Conservation (phyloP, 2,888 invertebrate genomes). For the Julus scandinavius region DNA sequence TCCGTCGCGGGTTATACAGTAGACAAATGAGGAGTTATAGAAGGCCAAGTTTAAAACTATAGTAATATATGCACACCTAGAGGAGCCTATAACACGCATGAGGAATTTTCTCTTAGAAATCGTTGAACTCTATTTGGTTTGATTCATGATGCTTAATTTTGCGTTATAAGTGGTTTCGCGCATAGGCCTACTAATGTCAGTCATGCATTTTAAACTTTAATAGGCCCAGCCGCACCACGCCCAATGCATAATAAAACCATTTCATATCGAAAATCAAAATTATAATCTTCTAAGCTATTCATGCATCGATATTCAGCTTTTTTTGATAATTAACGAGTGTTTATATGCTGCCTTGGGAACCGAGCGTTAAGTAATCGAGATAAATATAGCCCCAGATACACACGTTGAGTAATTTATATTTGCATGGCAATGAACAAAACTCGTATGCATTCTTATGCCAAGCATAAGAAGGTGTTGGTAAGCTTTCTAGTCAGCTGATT, state of each 20-base stretch:
- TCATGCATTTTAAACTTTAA: conserved; percentile 18
- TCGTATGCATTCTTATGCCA: not conserved
- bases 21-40: not conserved
- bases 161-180: conserved; percentile 3
- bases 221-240: not conserved
- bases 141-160: conserved; percentile 1
- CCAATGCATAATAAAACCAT: conserved; percentile 11
- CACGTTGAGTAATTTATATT: conserved; percentile 10
- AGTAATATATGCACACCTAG: not conserved
- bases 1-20: not conserved
- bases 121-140: conserved; percentile 18
- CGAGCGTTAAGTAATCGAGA: conserved; percentile 4
- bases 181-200: conserved; percentile 12
- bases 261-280: conserved; percentile 18
- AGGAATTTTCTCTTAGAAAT: not conserved
- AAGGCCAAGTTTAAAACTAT: not conserved
- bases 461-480: not conserved
- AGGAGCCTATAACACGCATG: not conserved
- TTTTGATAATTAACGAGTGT: not conserved
- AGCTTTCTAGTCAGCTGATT: not conserved
- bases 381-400: not conserved
- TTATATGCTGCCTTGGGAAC: conserved; percentile 11
- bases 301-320: not conserved
- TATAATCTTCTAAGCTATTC: not conserved
- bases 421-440: not conserved